phyloP scores from a whole-genome alignment of 2,113 vertebrate genomes.

The Hippoglossus stenolepis region DNA sequence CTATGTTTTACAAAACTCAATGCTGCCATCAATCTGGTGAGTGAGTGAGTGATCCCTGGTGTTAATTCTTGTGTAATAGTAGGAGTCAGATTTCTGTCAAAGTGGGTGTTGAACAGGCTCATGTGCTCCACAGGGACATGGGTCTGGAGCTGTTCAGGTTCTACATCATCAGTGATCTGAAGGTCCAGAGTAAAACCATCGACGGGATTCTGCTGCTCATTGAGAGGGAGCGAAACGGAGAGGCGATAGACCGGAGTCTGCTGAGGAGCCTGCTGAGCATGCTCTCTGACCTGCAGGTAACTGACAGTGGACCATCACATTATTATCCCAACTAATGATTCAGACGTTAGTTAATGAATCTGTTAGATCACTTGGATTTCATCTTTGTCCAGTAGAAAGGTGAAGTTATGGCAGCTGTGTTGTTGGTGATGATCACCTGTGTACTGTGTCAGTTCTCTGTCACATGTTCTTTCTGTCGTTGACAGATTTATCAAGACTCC shows the following conservation, averaged over 20 bases:
- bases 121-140: conserved; percentile 91
- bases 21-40: conserved; percentile 99
- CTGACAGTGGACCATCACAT: not conserved
- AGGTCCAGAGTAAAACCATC: conserved; percentile 98
- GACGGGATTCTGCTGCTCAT: conserved; percentile 97
- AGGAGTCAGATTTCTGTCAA: not conserved
- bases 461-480: conserved; percentile 27
- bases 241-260: conserved; percentile 95
- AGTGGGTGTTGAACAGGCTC: conserved; percentile 1
- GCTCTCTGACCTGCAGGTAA: conserved; percentile 97
- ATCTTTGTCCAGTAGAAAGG: not conserved
- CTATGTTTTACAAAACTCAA: conserved; percentile 99
- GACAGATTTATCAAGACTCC: conserved; percentile 98
- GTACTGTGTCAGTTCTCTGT: conserved; percentile 10
- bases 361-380: not conserved
- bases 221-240: conserved; percentile 94
- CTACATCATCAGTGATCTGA: conserved; percentile 98
- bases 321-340: not conserved
- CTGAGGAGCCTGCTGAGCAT: conserved; percentile 97
- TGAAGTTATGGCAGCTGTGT: not conserved
- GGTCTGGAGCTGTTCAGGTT: conserved; percentile 97
- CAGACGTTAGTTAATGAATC: not conserved
- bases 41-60: conserved; percentile 77
- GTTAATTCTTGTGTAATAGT: not conserved
- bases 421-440: conserved; percentile 15